Conservation (phyloP, 2,888 invertebrate species). For the Xestia xanthographa region DNA sequence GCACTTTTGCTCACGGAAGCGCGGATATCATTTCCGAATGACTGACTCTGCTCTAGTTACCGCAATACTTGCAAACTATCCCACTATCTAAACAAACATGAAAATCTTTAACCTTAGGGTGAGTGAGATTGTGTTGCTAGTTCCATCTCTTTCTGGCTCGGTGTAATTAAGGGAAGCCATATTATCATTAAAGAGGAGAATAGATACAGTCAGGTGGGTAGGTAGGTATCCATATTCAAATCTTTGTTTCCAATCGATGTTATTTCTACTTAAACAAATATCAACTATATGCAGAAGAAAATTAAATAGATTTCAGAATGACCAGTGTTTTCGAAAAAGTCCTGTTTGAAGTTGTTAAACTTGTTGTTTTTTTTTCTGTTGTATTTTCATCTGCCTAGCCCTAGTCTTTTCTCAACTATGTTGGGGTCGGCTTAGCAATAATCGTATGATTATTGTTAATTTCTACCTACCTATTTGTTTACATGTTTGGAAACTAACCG, state of each 20-base stretch:
- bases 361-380: too few species aligned
- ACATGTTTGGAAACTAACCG: not conserved
- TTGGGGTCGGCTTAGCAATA: too few species aligned
- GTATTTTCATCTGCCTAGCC: too few species aligned
- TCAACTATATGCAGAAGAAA: not conserved
- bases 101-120: conserved; percentile 19
- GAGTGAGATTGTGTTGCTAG: not conserved
- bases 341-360: not conserved
- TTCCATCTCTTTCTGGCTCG: conserved; percentile 22
- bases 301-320: not conserved
- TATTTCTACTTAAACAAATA: not conserved
- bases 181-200: conserved; percentile 16
- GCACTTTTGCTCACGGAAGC: conserved; percentile 38
- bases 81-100: conserved; percentile 20
- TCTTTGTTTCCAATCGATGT: not conserved
- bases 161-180: conserved; percentile 10
- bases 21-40: conserved; percentile 44
- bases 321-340: not conserved
- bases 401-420: too few species aligned
- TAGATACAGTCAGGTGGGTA: conserved; percentile 42
- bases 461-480: not conserved
- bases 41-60: conserved; percentile 44
- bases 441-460: too few species aligned
- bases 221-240: not conserved
- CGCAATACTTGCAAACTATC: conserved; percentile 33